phyloP scores from a whole-genome alignment of 2,113 vertebrate genomes.

The Guaruba guarouba region DNA sequence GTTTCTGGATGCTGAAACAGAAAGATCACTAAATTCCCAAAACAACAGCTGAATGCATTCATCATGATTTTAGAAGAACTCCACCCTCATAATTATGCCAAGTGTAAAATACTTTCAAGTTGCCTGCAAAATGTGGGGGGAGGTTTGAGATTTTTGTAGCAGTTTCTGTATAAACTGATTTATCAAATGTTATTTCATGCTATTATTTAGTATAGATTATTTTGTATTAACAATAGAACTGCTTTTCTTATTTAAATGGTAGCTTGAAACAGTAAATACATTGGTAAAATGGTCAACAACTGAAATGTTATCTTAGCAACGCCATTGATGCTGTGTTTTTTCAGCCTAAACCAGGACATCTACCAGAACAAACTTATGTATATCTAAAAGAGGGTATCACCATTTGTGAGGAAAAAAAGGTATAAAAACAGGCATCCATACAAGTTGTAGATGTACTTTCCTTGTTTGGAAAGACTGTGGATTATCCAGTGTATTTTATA shows the following conservation, averaged over 20 bases:
- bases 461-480: neutral
- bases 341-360: neutral
- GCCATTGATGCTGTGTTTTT: neutral
- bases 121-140: neutral
- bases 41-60: constrained; percentile 12
- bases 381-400: neutral
- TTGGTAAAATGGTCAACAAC: neutral
- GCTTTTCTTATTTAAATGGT: neutral
- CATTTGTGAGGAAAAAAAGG: neutral
- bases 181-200: neutral
- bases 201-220: neutral
- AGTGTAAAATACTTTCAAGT: constrained; percentile 35
- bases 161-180: neutral
- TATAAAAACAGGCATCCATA: neutral
- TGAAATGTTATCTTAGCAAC: neutral
- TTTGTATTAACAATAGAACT: neutral
- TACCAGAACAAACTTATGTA: neutral
- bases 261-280: neutral
- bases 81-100: constrained; percentile 24
- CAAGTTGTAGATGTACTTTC: neutral
- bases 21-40: neutral
- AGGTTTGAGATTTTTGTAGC: neutral
- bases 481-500: neutral
- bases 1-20: constrained; percentile 26
- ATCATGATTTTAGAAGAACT: neutral